Base-by-base conservation (phyloP, 2,113 vertebrate species). In the Nansenia antarctica region DNA sequence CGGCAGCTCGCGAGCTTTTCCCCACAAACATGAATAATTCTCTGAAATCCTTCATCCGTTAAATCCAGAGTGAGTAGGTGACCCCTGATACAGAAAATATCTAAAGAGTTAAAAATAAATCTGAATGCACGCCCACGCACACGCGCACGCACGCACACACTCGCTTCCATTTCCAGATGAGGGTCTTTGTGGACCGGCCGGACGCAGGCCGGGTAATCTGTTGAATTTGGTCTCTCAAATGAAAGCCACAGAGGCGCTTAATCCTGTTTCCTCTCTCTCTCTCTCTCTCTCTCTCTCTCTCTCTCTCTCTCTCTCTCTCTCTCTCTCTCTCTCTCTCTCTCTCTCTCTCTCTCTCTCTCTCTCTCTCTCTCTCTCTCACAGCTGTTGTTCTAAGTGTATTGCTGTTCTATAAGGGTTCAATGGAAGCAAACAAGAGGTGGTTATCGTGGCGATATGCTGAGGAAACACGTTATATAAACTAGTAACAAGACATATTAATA, bases 11-110 rank as follows among this genome's bases (percentile, higher is more conserved):
- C 14, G 27, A 78, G 65, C 82, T 72, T 73, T 71, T 58, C 67
- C 42, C 74, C 65, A 76, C 65, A 73, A 79, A 77, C 72, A 61
- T 31, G 37, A 47, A 68, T 69, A 82, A 65, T 78, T 62, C 74
- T 77, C 78, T 72, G 27, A 79, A 79, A 87, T 76, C 74, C 76
- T 66, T 67, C 9, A 24, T 78, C 67, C 20, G 65, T 66, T 82
- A 31, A 80, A 62, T 77, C 8, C 60, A 73, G n/a, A 20, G 3
- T 18, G 47, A 24, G 47, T n/a, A 15, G 15, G 2, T 39, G 39
- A 42, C 39, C 39, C 39, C 39, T 42, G 39, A 11, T 42, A 42
- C 39, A 15, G 39, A 11, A 42, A 42, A 42, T 42, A 42, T 9
- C 59, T 35, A 3, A n/a, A n/a, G n/a, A n/a, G n/a, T n/a, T n/a